Evolutionary conservation across 1,140 invertebrate species (phyloP).

Genomic region (Drosophila kohkoa): DNA sequence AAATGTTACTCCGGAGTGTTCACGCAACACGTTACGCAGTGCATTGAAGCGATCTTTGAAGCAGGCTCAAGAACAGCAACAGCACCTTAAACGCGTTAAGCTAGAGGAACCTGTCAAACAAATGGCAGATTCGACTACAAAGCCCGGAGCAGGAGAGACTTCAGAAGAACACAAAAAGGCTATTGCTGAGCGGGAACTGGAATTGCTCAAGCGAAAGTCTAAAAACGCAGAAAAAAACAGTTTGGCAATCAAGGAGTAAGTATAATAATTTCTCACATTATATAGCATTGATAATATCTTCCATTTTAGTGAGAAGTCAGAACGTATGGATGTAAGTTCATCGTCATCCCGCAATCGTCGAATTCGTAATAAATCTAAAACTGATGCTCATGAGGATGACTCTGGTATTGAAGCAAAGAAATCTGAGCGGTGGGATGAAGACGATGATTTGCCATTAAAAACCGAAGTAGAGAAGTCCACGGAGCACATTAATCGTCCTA

Average conservation of each 20-base stretch:
- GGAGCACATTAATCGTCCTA: slow-evolving; percentile 55
- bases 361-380: slow-evolving; percentile 58
- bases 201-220: slow-evolving; percentile 56
- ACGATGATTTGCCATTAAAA: slow-evolving; percentile 71
- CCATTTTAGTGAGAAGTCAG: slow-evolving; percentile 63
- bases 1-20: slow-evolving; percentile 52
- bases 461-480: slow-evolving; percentile 53
- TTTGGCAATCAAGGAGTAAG: slow-evolving; percentile 61
- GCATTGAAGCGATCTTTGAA: slow-evolving; percentile 78
- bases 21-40: slow-evolving; percentile 65
- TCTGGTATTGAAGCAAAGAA: slow-evolving; percentile 57
- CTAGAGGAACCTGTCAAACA: slow-evolving; percentile 67
- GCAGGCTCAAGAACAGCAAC: slow-evolving; percentile 77
- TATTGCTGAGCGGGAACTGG: slow-evolving; percentile 69
- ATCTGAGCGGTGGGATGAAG: slow-evolving; percentile 65
- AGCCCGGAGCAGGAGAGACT: slow-evolving; percentile 54
- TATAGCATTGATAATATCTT: not conserved
- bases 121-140: slow-evolving; percentile 75
- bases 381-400: slow-evolving; percentile 51
- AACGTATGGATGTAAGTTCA: slow-evolving; percentile 67
- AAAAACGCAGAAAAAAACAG: slow-evolving; percentile 43
- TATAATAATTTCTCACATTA: not conserved
- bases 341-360: slow-evolving; percentile 66
- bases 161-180: slow-evolving; percentile 75
- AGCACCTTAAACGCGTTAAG: slow-evolving; percentile 69